phyloP scores from a whole-genome alignment of 2,113 vertebrate genomes.

The Rhegmatorhina hoffmannsi region DNA sequence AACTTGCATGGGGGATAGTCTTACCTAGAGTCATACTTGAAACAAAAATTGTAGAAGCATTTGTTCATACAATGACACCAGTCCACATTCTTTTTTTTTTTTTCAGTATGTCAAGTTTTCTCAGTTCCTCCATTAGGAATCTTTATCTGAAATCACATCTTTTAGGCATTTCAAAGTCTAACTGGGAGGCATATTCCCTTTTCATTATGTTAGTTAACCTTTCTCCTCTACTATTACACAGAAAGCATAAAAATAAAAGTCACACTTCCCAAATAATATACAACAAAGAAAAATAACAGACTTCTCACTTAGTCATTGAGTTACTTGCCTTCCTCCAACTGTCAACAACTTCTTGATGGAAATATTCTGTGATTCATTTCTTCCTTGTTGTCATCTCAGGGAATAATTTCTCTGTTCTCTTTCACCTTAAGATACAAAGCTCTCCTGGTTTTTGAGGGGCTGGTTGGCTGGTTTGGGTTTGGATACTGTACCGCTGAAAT shows the following conservation, averaged over 20 bases:
- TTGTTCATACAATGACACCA: background rate
- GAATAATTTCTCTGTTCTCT: background rate
- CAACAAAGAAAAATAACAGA: slow-evolving; percentile 28
- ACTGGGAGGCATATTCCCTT: background rate
- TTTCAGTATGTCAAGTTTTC: background rate
- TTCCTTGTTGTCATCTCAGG: background rate
- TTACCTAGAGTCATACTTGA: background rate
- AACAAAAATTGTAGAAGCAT: background rate
- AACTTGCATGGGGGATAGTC: background rate
- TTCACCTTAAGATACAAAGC: background rate
- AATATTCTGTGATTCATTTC: slow-evolving; percentile 1
- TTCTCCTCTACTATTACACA: slow-evolving; percentile 11
- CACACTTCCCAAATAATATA: background rate
- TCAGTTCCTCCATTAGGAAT: background rate
- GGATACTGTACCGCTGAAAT: background rate
- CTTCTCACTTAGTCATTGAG: slow-evolving; percentile 32
- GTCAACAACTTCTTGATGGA: slow-evolving; percentile 3
- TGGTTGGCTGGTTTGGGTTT: background rate
- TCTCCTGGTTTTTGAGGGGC: background rate
- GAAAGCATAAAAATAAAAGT: slow-evolving; percentile 38
- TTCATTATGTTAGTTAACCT: background rate
- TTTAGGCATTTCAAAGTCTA: background rate
- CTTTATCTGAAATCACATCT: background rate
- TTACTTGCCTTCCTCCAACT: slow-evolving; percentile 25
- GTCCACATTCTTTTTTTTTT: background rate